A percentile compares a stretch with the other conserved stretches of the same genome.
These are phyloP conservation scores for Coryphaenoides rupestris DNA, from an alignment of 2,113 vertebrate genomes.

Conservation along the genomic window DNA sequence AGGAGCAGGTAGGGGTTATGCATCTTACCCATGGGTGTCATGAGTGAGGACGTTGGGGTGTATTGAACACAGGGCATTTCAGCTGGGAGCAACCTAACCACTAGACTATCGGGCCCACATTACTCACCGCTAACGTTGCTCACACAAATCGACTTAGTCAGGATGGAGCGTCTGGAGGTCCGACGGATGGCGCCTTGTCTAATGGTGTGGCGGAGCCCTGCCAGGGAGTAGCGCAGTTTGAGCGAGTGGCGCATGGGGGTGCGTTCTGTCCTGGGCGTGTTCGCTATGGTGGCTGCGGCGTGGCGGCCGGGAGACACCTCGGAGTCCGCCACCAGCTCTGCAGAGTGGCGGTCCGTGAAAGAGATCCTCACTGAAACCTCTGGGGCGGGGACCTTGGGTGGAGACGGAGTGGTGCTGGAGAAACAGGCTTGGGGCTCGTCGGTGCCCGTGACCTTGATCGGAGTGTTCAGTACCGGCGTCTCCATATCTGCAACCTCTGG, in stretches of 20 bases:
- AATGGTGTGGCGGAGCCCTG: conserved; percentile 65
- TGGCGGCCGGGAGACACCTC: conserved; percentile 42
- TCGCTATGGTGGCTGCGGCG: conserved; percentile 54
- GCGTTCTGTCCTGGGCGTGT: conserved; percentile 17
- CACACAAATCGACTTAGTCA: conserved; percentile 48
- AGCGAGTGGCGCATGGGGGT: conserved; percentile 63
- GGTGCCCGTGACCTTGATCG: too few species aligned
- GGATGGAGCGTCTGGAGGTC: conserved; percentile 62
- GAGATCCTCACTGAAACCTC: conserved; percentile 48
- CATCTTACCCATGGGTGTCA: too few species aligned
- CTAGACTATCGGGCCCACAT: not conserved
- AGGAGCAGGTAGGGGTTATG: too few species aligned
- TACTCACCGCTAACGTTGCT: conserved; percentile 70
- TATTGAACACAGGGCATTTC: too few species aligned
- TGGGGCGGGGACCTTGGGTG: conserved; percentile 19
- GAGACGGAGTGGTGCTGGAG: not conserved
- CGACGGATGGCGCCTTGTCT: conserved; percentile 63
- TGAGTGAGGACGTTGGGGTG: too few species aligned
- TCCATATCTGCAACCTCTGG: too few species aligned
- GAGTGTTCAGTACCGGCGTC: too few species aligned
- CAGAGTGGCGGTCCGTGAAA: conserved; percentile 50
- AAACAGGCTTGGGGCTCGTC: too few species aligned
- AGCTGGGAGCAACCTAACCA: too few species aligned
- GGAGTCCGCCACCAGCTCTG: conserved; percentile 25
- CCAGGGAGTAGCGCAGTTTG: conserved; percentile 69